phyloP scores from a whole-genome alignment of 2,113 vertebrate genomes.

The Cheilinus undulatus region DNA sequence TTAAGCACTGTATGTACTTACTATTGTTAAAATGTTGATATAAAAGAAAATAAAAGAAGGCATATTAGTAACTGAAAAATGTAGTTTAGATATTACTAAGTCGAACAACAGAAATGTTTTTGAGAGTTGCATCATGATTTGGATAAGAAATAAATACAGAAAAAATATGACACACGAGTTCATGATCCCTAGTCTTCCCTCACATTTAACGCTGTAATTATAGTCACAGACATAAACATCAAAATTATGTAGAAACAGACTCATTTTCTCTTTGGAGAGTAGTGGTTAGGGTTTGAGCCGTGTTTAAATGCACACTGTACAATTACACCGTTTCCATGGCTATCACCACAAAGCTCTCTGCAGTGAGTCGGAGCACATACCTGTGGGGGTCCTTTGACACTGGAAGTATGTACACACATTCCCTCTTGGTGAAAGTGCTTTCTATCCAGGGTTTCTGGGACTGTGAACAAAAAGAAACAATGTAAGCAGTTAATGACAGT shows the following conservation, averaged over 20 bases:
- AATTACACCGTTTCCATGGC: constrained; percentile 70
- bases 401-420: constrained; percentile 99
- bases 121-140: background rate
- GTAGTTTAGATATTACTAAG: background rate
- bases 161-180: constrained; percentile 26
- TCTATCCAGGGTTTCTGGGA: constrained; percentile 99
- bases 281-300: constrained; percentile 67
- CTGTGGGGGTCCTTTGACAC: constrained; percentile 99
- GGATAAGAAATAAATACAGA: background rate
- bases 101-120: background rate
- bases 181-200: constrained; percentile 22
- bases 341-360: constrained; percentile 42
- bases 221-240: constrained; percentile 63
- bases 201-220: constrained; percentile 57
- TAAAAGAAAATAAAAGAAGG: no score
- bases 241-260: constrained; percentile 57
- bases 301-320: constrained; percentile 54
- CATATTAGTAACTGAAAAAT: background rate
- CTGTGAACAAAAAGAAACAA: constrained; percentile 78
- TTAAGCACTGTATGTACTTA: no score
- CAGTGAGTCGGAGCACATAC: constrained; percentile 79
- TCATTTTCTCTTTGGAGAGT: constrained; percentile 58
- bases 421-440: constrained; percentile 99
- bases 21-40: no score
- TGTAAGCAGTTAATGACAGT: background rate